A percentile compares a stretch with the other conserved stretches of the same genome.
phyloP scores from a whole-genome alignment of 2,113 vertebrate genomes.

The Eonycteris spelaea region DNA sequence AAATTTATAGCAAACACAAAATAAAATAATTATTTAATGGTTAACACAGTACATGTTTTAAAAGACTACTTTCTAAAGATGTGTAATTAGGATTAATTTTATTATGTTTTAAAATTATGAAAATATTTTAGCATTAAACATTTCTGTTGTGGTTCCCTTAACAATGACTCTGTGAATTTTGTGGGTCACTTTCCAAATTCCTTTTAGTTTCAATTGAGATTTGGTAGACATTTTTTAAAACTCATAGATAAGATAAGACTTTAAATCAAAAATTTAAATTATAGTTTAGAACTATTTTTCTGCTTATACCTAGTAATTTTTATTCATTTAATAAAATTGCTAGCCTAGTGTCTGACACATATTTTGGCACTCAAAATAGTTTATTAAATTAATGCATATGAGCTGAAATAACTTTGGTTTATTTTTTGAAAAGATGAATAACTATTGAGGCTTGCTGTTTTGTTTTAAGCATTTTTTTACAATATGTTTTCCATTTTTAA shows the following conservation, averaged over 20 bases:
- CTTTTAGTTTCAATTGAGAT: background rate
- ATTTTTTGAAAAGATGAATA: background rate
- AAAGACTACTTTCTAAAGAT: background rate
- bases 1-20: background rate
- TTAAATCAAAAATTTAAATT: background rate
- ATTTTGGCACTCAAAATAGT: background rate
- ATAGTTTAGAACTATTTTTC: background rate
- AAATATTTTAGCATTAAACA: background rate
- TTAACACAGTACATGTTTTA: background rate
- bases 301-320: background rate
- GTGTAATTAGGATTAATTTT: background rate
- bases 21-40: background rate
- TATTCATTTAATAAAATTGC: background rate
- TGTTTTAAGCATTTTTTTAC: background rate
- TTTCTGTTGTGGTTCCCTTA: background rate
- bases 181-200: background rate
- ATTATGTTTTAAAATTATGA: background rate
- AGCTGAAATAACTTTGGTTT: background rate
- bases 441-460: background rate
- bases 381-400: background rate
- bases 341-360: background rate
- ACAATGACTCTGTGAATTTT: background rate
- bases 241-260: background rate
- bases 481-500: background rate
- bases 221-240: background rate